Conservation (phyloP, 2,888 invertebrate species). For the Chloromyia formosa region DNA sequence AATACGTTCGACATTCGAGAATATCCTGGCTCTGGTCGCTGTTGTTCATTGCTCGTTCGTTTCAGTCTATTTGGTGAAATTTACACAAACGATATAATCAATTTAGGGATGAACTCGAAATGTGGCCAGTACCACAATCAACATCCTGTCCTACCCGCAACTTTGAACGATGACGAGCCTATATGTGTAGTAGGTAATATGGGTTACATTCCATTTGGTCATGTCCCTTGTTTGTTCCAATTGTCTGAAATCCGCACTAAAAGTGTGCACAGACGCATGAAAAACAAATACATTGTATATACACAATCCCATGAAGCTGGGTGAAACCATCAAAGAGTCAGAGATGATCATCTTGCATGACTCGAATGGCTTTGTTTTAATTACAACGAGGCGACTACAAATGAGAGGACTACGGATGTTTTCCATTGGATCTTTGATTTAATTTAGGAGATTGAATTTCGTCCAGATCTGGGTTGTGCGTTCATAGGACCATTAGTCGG, state of each 20-base stretch:
- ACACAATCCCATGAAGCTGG: neutral
- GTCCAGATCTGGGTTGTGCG: neutral
- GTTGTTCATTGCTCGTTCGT: neutral
- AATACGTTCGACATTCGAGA: neutral
- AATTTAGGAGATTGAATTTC: neutral
- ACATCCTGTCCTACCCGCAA: no score
- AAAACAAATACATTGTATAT: constrained; percentile 3
- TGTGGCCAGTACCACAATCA: neutral
- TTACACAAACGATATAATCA: constrained; percentile 33
- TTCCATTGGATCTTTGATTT: constrained; percentile 9
- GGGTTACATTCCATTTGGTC: neutral
- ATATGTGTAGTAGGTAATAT: neutral
- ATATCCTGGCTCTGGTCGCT: no score
- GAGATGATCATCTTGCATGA: constrained; percentile 14
- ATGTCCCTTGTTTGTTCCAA: constrained; percentile 8
- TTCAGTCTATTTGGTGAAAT: constrained; percentile 23
- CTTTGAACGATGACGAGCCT: no score
- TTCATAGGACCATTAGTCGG: no score
- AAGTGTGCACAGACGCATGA: constrained; percentile 10
- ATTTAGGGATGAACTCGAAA: constrained; percentile 10
- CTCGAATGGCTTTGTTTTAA: constrained; percentile 18
- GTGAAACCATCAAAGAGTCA: no score
- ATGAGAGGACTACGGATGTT: constrained; percentile 7
- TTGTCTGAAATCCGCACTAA: constrained; percentile 22
- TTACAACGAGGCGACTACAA: constrained; percentile 26